Percentiles rank a stretch among this genome's conserved stretches.
phyloP scores from a whole-genome alignment of 2,888 invertebrate species.

The Nomada fabriciana region DNA sequence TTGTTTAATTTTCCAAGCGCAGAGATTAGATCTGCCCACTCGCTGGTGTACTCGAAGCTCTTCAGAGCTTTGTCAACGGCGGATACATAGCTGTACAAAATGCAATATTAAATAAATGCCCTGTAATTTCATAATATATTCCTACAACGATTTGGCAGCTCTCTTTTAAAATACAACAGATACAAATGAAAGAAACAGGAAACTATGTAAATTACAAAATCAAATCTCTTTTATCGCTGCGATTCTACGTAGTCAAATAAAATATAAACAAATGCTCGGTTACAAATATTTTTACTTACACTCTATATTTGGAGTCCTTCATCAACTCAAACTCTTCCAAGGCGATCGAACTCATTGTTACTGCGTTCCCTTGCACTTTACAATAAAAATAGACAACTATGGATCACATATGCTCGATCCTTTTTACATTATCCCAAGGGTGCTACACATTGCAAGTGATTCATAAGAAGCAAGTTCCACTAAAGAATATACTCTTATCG shows the following conservation, averaged over 20 bases:
- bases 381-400: constrained; percentile 40
- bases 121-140: too few species aligned
- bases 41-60: constrained; percentile 96
- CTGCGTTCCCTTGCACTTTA: constrained; percentile 28
- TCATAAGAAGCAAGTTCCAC: constrained; percentile 37
- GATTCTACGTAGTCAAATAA: neutral
- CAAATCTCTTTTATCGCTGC: neutral
- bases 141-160: too few species aligned
- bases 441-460: constrained; percentile 38
- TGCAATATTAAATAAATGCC: neutral
- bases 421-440: constrained; percentile 55
- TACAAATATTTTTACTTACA: constrained; percentile 84
- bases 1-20: constrained; percentile 95
- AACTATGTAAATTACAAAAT: neutral
- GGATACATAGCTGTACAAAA: constrained; percentile 87
- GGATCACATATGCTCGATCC: constrained; percentile 15
- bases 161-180: too few species aligned
- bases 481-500: constrained; percentile 38
- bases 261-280: neutral
- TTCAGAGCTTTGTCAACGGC: constrained; percentile 95
- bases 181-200: too few species aligned
- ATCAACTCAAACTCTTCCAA: constrained; percentile 92
- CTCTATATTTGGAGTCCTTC: constrained; percentile 92
- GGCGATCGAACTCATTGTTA: constrained; percentile 86
- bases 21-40: constrained; percentile 97